Percentiles rank a stretch among this genome's conserved stretches.
These are phyloP conservation scores for Epistrophe eligans DNA, from an alignment of 2,888 invertebrate species.

Conservation along the genomic window DNA sequence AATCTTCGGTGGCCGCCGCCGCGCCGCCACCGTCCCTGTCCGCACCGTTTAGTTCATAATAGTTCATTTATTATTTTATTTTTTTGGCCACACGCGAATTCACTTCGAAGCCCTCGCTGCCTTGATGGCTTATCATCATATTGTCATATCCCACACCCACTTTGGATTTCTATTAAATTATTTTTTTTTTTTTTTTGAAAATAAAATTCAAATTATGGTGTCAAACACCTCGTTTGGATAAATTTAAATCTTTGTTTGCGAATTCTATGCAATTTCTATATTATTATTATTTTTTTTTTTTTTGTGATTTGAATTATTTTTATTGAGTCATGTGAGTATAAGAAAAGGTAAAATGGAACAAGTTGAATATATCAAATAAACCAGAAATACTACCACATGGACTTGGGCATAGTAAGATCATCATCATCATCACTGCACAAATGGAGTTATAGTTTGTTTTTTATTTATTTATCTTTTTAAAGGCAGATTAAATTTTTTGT, in stretches of 20 bases:
- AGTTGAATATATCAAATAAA: not conserved
- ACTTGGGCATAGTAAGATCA: not conserved
- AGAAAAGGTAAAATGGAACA: slow-evolving; percentile 10
- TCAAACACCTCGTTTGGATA: slow-evolving; percentile 67
- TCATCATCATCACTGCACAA: not conserved
- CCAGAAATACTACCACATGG: not conserved
- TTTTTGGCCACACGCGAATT: slow-evolving; percentile 55
- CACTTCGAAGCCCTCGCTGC: slow-evolving; percentile 1
- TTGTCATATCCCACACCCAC: slow-evolving; percentile 58
- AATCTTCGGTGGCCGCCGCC: not conserved
- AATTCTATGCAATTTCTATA: slow-evolving; percentile 3
- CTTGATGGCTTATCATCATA: not conserved
- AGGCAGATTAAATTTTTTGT: not conserved
- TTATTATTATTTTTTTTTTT: slow-evolving; percentile 12
- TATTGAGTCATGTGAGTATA: slow-evolving; percentile 3
- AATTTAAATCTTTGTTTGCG: slow-evolving; percentile 27
- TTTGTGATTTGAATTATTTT: not conserved
- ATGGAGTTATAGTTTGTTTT: not conserved
- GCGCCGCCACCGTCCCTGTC: not conserved
- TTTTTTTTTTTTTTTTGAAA: slow-evolving; percentile 24
- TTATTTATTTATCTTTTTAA: not conserved
- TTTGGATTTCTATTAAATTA: slow-evolving; percentile 28
- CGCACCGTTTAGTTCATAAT: not conserved
- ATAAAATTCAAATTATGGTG: slow-evolving; percentile 65
- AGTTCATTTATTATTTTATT: not conserved